A percentile compares a stretch with the other conserved stretches of the same genome.
Evolutionary conservation across 2,888 invertebrate species (phyloP).

Genomic region (Pomacea canaliculata): DNA sequence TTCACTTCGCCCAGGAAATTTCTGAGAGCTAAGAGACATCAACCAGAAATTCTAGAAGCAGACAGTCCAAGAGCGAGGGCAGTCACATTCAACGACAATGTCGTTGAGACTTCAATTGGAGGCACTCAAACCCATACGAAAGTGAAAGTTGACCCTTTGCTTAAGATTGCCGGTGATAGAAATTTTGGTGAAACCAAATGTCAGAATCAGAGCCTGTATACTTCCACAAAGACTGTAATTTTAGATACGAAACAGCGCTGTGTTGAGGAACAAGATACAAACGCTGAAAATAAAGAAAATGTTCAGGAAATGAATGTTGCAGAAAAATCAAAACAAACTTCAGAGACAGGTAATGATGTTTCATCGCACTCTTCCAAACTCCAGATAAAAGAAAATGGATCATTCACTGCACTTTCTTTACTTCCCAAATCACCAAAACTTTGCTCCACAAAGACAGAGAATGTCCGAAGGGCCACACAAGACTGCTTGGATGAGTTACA

Average conservation of each 20-base stretch:
- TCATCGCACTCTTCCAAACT: neutral
- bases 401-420: no score
- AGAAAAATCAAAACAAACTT: neutral
- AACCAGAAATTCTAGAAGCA: conserved; percentile 31
- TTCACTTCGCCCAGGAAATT: conserved; percentile 30
- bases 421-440: no score
- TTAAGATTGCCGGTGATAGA: conserved; percentile 21
- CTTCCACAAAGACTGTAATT: neutral
- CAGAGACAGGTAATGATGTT: no score
- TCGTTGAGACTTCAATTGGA: conserved; percentile 64
- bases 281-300: conserved; percentile 20
- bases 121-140: conserved; percentile 57
- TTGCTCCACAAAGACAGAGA: neutral
- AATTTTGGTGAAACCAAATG: neutral
- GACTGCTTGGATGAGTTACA: conserved; percentile 27
- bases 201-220: neutral
- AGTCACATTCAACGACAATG: conserved; percentile 58
- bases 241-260: neutral
- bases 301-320: conserved; percentile 4
- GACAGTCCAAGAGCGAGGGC: conserved; percentile 37
- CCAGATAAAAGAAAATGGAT: neutral
- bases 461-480: conserved; percentile 24
- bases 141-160: conserved; percentile 43
- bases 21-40: conserved; percentile 41
- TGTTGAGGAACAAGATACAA: neutral